phyloP scores from a whole-genome alignment of 2,888 invertebrate species.

The Lamproptera curius region DNA sequence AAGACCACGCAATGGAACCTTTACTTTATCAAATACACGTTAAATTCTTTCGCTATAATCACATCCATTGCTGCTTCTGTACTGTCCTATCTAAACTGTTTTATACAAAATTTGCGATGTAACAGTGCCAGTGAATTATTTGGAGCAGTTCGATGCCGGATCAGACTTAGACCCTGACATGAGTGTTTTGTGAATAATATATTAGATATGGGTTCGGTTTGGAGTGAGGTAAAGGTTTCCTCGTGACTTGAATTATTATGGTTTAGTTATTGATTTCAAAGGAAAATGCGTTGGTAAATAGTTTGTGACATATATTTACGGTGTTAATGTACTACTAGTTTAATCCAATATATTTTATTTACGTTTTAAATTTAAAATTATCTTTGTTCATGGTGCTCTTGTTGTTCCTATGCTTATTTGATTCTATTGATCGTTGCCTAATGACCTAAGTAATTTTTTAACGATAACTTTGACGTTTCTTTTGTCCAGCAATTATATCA shows the following conservation, averaged over 20 bases:
- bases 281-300: no score
- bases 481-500: no score
- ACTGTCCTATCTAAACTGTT: not conserved
- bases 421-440: no score
- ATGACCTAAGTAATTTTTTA: no score
- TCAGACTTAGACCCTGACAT: not conserved
- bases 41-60: not conserved
- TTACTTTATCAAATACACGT: not conserved
- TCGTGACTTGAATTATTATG: slow-evolving; percentile 4
- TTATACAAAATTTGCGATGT: not conserved
- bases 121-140: not conserved
- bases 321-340: no score
- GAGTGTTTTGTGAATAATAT: not conserved
- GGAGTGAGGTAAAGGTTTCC: slow-evolving; percentile 3
- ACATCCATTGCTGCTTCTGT: slow-evolving; percentile 2
- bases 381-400: no score
- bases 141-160: not conserved
- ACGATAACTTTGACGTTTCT: no score
- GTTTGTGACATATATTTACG: no score
- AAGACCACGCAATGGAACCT: slow-evolving; percentile 29
- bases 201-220: slow-evolving; percentile 2
- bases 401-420: no score
- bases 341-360: no score
- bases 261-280: no score
- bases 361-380: no score